These are phyloP conservation scores for Paralichthys olivaceus DNA, from an alignment of 2,113 vertebrate genomes.

Conservation along the genomic window DNA sequence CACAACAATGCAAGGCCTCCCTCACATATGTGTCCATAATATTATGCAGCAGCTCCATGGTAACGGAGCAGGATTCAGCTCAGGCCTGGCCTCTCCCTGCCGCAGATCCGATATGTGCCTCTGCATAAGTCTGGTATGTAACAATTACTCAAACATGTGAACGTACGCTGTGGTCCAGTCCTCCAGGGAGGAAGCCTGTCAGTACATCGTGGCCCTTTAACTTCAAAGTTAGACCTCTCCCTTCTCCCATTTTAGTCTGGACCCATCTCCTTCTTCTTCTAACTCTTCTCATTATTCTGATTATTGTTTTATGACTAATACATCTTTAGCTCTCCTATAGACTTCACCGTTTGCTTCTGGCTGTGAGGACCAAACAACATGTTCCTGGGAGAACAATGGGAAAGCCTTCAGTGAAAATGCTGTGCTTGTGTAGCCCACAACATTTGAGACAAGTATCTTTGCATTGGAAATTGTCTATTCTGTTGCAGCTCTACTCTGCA, in stretches of 20 bases:
- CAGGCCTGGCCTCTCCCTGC: conserved; percentile 39
- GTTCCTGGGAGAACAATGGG: too few relatives aligned
- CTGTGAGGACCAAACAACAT: too few relatives aligned
- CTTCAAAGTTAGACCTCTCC: neutral
- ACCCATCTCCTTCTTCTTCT: neutral
- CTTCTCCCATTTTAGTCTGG: neutral
- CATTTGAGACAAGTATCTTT: too few relatives aligned
- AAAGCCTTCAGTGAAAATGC: too few relatives aligned
- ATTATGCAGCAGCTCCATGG: conserved; percentile 75
- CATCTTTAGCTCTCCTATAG: neutral
- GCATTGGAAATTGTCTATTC: too few relatives aligned
- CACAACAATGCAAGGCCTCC: conserved; percentile 63
- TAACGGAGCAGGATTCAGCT: conserved; percentile 60
- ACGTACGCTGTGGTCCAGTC: conserved; percentile 23
- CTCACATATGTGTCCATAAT: conserved; percentile 71
- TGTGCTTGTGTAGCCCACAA: too few relatives aligned
- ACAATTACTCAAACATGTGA: conserved; percentile 54
- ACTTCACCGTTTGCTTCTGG: neutral
- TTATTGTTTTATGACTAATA: neutral
- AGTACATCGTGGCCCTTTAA: neutral
- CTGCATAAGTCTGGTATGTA: conserved; percentile 50
- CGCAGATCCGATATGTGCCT: conserved; percentile 57
- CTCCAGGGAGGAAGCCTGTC: neutral
- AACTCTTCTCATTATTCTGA: neutral
- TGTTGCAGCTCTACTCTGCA: too few relatives aligned